A percentile compares a stretch with the other conserved stretches of the same genome.
Evolutionary conservation across 2,797 vertebrate genomes (phyloP).

Genomic region (Eurystomus glaucurus): DNA sequence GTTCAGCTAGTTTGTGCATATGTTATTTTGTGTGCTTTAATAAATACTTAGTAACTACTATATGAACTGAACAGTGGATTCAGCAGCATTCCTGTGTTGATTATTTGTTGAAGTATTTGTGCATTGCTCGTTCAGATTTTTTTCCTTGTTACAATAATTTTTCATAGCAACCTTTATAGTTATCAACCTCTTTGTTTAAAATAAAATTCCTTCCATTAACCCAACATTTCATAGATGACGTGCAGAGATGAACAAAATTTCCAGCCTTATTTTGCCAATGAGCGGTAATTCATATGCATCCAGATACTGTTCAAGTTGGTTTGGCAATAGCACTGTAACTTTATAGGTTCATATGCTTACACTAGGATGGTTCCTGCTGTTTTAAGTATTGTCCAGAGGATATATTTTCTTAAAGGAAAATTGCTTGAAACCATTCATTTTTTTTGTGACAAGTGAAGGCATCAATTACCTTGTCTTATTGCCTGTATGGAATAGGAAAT

Average conservation of each 20-base stretch:
- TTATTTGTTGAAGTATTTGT: neutral
- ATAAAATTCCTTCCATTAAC: constrained; percentile 40
- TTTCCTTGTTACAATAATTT: neutral
- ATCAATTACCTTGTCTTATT: constrained; percentile 40
- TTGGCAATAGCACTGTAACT: constrained; percentile 49
- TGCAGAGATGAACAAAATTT: constrained; percentile 41
- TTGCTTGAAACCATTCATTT: constrained; percentile 43
- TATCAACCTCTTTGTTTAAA: constrained; percentile 46
- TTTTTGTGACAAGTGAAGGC: neutral
- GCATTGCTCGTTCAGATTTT: neutral
- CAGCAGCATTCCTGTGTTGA: neutral
- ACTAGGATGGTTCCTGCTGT: constrained; percentile 50
- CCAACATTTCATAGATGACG: constrained; percentile 2
- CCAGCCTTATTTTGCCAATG: neutral
- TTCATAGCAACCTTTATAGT: neutral
- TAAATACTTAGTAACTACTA: neutral
- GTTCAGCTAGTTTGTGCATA: neutral
- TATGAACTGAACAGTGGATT: neutral
- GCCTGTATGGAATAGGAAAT: neutral
- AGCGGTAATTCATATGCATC: constrained; percentile 23
- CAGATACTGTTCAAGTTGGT: constrained; percentile 3
- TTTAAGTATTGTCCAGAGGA: constrained; percentile 56
- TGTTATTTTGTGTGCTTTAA: neutral
- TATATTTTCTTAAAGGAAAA: constrained; percentile 43
- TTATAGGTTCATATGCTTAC: constrained; percentile 61